Conservation (phyloP, 2,113 vertebrate genomes). For the Peromyscus leucopus region DNA sequence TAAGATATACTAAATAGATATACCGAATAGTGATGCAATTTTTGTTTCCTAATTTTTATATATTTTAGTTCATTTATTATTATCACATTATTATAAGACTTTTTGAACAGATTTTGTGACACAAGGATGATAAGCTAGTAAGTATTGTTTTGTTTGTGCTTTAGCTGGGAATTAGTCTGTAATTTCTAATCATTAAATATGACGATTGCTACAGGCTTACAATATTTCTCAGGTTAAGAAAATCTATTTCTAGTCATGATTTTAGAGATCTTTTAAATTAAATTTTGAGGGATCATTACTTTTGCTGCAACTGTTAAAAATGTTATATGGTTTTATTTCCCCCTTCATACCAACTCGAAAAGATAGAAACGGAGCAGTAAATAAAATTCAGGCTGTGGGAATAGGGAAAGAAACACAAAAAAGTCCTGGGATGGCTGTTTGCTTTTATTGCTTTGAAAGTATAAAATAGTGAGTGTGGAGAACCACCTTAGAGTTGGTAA, state of each 20-base stretch:
- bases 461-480: not conserved
- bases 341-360: not conserved
- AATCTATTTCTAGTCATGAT: conserved; percentile 49
- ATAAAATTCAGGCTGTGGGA: not conserved
- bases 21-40: not conserved
- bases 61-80: conserved; percentile 25
- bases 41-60: conserved; percentile 44
- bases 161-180: conserved; percentile 53
- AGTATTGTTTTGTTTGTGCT: conserved; percentile 25
- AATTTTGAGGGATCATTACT: conserved; percentile 46
- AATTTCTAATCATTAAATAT: conserved; percentile 61
- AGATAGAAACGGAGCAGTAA: not conserved
- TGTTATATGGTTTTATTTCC: not conserved
- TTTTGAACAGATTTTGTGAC: not conserved
- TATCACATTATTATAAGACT: conserved; percentile 13
- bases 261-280: conserved; percentile 49
- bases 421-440: not conserved
- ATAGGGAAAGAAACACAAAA: conserved; percentile 12
- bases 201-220: conserved; percentile 19
- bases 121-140: not conserved
- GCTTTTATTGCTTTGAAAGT: not conserved
- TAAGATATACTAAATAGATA: conserved; percentile 6
- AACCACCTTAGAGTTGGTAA: not conserved
- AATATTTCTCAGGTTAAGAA: conserved; percentile 54
- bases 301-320: conserved; percentile 5